Percentiles rank a stretch among this genome's conserved stretches.
These are phyloP conservation scores for Muscicapa comitata DNA, from an alignment of 2,797 vertebrate species.

Conservation along the genomic window DNA sequence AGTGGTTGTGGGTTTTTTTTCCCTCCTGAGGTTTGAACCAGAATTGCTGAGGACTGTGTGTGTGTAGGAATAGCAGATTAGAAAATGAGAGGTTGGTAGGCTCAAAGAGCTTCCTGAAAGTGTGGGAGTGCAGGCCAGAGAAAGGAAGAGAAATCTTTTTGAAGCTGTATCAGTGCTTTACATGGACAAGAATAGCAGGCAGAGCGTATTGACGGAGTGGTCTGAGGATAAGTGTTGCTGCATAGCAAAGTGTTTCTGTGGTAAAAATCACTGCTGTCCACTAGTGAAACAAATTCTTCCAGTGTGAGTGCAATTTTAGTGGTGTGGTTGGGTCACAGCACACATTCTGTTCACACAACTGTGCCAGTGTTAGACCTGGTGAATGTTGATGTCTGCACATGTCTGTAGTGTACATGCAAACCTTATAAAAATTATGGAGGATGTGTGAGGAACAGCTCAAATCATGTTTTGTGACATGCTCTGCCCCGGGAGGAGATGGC, in stretches of 20 bases:
- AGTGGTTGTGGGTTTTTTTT: neutral
- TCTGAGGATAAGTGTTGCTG: neutral
- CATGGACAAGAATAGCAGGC: conserved; percentile 19
- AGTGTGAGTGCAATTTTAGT: neutral
- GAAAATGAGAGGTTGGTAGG: conserved; percentile 47
- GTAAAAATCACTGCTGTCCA: neutral
- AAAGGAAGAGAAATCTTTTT: conserved; percentile 57
- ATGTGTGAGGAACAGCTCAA: neutral
- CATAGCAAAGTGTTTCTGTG: neutral
- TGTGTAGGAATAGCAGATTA: conserved; percentile 10
- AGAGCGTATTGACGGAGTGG: neutral
- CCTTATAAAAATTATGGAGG: neutral
- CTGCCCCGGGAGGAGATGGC: neutral
- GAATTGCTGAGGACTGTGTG: neutral
- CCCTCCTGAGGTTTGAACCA: neutral
- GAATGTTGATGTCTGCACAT: accelerated
- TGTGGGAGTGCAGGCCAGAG: conserved; percentile 34
- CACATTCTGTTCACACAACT: neutral
- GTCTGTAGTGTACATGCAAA: neutral
- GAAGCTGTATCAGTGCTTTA: conserved; percentile 40
- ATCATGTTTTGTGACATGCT: neutral
- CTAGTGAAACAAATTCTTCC: neutral
- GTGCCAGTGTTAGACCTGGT: neutral
- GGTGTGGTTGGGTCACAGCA: neutral
- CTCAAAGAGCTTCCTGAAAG: conserved; percentile 51